Base-by-base conservation (phyloP, 2,797 vertebrate species). In the Malacoctenus gilli region DNA sequence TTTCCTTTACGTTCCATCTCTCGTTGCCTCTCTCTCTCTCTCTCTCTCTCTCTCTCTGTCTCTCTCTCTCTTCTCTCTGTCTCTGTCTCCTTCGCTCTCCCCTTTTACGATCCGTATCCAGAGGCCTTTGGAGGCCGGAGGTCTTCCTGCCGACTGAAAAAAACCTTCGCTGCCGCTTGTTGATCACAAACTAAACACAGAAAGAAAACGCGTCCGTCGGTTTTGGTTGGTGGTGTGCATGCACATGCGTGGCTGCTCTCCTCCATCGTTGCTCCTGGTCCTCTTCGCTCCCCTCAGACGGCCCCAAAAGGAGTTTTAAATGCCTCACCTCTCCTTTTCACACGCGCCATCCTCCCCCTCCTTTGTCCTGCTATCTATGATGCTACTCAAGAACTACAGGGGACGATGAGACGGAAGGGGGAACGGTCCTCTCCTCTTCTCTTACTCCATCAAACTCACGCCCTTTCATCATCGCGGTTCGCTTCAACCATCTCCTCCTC, bases 241-340 rank as follows among this genome's bases (percentile, higher is more conserved):
- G 97, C 97, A 99, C 96, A 98, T 98, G 96, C 96, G 92, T 93
- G 92, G 93, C 92, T 22, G 78, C 83, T 85, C 83, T 85, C 79
- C 73, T 82, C 79, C 18, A 8, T 36, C n/a, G n/a, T 59, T n/a
- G 10, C 48, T 59, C 75, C 42, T 56, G 41, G 20, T 63, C 55
- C 38, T 53, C 37, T 8, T 21, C 44, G 30, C 14, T 48, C 40
- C 54, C 31, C 44, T 66, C 50, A 39, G 44, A 51, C 40, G 57
- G 71, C 54, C 61, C 46, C 32, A 34, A 64, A 64, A 60, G 54
- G 59, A 77, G 73, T 21, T 21, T 10, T 28, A 28, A 16, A 20
- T 36, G 49, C 76, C 59, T 52, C n/a, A 2, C 8, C 31, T 50
- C 62, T 56, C 39, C 40, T 37, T n/a, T 44, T 52, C 42, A 50